Evolutionary conservation across 2,888 invertebrate genomes (phyloP), one percentile per base, ranked within the genome.

Genomic region (Apamea monoglypha): DNA sequence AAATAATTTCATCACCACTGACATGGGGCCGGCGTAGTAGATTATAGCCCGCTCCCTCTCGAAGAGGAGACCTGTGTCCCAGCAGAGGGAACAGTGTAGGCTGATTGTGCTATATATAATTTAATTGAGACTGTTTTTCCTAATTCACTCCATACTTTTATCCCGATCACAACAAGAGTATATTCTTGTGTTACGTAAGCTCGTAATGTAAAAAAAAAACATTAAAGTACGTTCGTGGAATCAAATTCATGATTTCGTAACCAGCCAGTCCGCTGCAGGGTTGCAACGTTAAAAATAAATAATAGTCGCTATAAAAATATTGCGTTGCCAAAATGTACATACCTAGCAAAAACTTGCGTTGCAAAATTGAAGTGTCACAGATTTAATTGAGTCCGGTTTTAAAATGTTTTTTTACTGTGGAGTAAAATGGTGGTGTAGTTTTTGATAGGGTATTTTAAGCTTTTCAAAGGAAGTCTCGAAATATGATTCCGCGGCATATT

Each of bases 281-380:
- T 66, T 75, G 78, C 78, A 73, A 74, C 64, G 78, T 80, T 78
- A 74, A 88, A 88, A 88, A 81, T 88, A 88, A 88, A 88, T 86
- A 86, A 82, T 75, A 69, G 44, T 82, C 18, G 32, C 79, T 64
- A 68, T 63, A 70, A 78, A 86, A 81, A 84, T 84, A 86, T 86
- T 69, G 68, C 63, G 70, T 71, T 64, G 80, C 71, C 71, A 76
- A 81, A 85, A 78, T 70, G 74, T 76, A 74, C 53, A 70, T 78
- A 70, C 14, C 74, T 71, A 76, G 50, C 68, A 82, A 83, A 88
- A 85, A 88, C 70, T 64, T 76, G 68, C 70, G 83, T 83, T 76
- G 72, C 68, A 50, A 84, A 87, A 88, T 88, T 88, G 82, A 78
- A 87, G 89, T 85, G 87, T 82, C 89, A 82, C 59, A 75, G 64